Base-by-base conservation (phyloP, 2,797 vertebrate species). In the Sparidentex hasta region DNA sequence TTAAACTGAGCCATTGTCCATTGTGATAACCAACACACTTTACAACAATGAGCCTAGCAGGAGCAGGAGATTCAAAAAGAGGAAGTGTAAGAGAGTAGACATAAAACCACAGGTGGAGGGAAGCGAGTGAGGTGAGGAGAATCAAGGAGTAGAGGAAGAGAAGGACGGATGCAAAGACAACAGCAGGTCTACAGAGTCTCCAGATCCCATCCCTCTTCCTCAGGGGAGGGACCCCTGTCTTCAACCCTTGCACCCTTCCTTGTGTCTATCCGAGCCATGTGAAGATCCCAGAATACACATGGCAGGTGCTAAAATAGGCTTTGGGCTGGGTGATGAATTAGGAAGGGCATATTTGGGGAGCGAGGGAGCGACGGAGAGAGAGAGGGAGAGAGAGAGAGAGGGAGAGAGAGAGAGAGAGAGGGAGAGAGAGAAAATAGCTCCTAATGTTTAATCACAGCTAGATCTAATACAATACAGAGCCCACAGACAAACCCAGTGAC, bases 261-360 rank as follows among this genome's bases (percentile, higher is more conserved):
- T 87, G 80, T 71, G 83, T 88, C 77, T 83, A 79, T 79, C 61
- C 16, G 48, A 80, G 87, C 80, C 12, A 12, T 41, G 70, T 43
- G 20, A 90, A 69, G 61, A 84, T 87, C 90, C 90, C 82, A 90
- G 86, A 91, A 92, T 90, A 90, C 87, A 87, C 78, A 81, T 51
- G 69, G 74, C 23, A 29, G 72, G 47, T 76, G 83, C 90, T 88
- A 90, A 91, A 92, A 91, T 76, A 82, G 84, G 82, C 74, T 83
- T 72, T 58, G 71, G 85, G 74, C 72, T 33, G 65, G 65, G 70
- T 90, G 88, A 92, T 91, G 70, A 90, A 92, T 90, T 86, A 87
- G 83, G 81, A 67, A 11, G 71, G 79, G 78, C 56, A 21, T 88
- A 85, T 86, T 87, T 83, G 84, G 75, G 81, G 81, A 84, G 80